phyloP scores from a whole-genome alignment of 2,888 invertebrate species.

The Pseudoips prasinana region DNA sequence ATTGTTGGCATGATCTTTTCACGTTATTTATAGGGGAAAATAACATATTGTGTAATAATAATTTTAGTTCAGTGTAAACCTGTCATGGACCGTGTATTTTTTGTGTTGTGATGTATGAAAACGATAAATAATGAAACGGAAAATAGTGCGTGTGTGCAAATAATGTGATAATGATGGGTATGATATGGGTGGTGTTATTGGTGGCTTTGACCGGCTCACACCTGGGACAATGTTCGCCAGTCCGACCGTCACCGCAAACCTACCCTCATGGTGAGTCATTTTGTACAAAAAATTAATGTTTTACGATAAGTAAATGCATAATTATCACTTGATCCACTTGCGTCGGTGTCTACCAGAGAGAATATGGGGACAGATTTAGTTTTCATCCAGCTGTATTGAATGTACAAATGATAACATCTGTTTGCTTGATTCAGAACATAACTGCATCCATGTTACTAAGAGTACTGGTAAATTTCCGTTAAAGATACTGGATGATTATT shows the following conservation, averaged over 20 bases:
- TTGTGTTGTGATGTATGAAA: slow-evolving; percentile 74
- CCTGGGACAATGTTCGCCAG: slow-evolving; percentile 68
- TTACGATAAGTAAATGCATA: slow-evolving; percentile 23
- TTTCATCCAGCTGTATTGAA: slow-evolving; percentile 8
- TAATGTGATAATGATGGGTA: slow-evolving; percentile 76
- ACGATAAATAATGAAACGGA: slow-evolving; percentile 76
- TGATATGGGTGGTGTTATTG: slow-evolving; percentile 74
- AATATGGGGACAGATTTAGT: slow-evolving; percentile 5
- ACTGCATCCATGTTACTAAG: slow-evolving; percentile 2
- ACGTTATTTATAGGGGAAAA: slow-evolving; percentile 47
- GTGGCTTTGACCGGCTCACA: slow-evolving; percentile 71
- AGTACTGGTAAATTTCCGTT: slow-evolving; percentile 12
- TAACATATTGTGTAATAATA: slow-evolving; percentile 47
- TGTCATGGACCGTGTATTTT: slow-evolving; percentile 78
- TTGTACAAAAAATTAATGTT: slow-evolving; percentile 45
- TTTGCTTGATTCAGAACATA: slow-evolving; percentile 10
- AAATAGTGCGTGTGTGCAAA: slow-evolving; percentile 73
- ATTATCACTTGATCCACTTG: slow-evolving; percentile 4
- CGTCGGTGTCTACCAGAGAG: slow-evolving; percentile 16
- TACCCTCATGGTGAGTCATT: slow-evolving; percentile 76
- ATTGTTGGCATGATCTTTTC: slow-evolving; percentile 52
- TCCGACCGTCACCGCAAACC: slow-evolving; percentile 70
- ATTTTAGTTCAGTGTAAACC: slow-evolving; percentile 56
- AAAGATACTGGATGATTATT: slow-evolving; percentile 1
- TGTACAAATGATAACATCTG: slow-evolving; percentile 28